Evolutionary conservation across 92 coral and sea anemone species (phyloP).

Genomic region (Micromussa lordhowensis): DNA sequence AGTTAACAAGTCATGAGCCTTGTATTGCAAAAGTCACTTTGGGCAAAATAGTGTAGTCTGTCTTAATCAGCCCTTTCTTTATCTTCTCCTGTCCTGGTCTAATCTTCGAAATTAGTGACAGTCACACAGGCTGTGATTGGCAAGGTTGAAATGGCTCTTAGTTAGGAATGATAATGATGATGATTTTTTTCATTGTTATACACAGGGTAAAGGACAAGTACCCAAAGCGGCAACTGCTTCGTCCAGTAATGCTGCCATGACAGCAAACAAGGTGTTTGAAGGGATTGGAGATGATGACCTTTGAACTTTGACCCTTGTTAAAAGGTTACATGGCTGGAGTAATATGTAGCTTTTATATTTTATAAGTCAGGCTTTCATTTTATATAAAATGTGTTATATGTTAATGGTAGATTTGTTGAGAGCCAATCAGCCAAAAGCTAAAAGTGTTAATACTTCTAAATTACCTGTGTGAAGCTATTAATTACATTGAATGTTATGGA

Average conservation of each 20-base stretch:
- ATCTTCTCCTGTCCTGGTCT: no score
- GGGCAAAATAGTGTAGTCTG: no score
- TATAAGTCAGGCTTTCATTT: not conserved
- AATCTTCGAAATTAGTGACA: no score
- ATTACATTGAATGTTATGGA: no score
- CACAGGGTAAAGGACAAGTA: conserved; percentile 36
- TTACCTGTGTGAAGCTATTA: no score
- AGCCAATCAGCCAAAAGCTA: not conserved
- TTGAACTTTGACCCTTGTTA: conserved; percentile 21
- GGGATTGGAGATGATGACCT: conserved; percentile 97
- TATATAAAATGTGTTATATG: not conserved
- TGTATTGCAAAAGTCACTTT: no score
- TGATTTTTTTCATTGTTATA: not conserved
- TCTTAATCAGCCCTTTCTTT: no score
- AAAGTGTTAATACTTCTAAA: no score
- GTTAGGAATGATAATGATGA: no score
- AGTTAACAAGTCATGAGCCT: no score
- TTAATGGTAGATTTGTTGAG: not conserved
- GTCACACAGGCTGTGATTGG: no score
- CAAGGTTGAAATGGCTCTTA: no score
- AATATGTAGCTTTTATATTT: not conserved
- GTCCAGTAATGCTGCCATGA: conserved; percentile 46
- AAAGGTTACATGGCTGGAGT: not conserved
- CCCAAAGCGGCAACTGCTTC: conserved; percentile 43
- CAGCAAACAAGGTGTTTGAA: conserved; percentile 89